These are phyloP conservation scores for Camponotus pennsylvanicus DNA, from an alignment of 1,140 invertebrate genomes.

Conservation along the genomic window DNA sequence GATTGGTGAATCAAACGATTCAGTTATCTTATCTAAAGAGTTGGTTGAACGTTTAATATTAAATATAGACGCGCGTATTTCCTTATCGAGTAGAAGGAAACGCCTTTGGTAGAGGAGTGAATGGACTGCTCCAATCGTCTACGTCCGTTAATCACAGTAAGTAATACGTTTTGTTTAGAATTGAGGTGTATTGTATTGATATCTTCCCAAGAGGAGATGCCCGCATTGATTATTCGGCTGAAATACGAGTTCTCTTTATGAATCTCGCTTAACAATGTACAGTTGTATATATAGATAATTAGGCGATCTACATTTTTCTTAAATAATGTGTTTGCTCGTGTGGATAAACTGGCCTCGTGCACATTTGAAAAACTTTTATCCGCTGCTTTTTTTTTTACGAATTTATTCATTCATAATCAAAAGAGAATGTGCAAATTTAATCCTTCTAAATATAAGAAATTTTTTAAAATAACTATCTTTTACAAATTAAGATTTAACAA, in stretches of 20 bases:
- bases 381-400: not conserved
- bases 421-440: not conserved
- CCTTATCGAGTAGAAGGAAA: constrained; percentile 40
- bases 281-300: constrained; percentile 71
- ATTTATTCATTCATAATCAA: constrained; percentile 8
- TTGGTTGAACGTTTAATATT: constrained; percentile 29
- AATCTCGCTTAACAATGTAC: constrained; percentile 59
- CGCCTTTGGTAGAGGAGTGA: constrained; percentile 7
- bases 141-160: constrained; percentile 43
- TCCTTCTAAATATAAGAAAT: not conserved
- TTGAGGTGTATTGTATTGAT: not conserved
- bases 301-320: constrained; percentile 39
- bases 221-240: not conserved
- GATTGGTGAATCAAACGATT: constrained; percentile 40
- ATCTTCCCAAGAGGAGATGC: not conserved
- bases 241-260: not conserved
- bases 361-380: constrained; percentile 52
- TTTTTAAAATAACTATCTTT: not conserved
- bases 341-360: constrained; percentile 47
- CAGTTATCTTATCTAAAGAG: not conserved
- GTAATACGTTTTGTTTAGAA: constrained; percentile 35
- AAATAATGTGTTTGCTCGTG: constrained; percentile 10
- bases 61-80: constrained; percentile 27
- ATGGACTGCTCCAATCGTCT: not conserved
- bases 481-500: constrained; percentile 7